Conservation (phyloP, 2,888 invertebrate species). For the Aleiodes alternator region DNA sequence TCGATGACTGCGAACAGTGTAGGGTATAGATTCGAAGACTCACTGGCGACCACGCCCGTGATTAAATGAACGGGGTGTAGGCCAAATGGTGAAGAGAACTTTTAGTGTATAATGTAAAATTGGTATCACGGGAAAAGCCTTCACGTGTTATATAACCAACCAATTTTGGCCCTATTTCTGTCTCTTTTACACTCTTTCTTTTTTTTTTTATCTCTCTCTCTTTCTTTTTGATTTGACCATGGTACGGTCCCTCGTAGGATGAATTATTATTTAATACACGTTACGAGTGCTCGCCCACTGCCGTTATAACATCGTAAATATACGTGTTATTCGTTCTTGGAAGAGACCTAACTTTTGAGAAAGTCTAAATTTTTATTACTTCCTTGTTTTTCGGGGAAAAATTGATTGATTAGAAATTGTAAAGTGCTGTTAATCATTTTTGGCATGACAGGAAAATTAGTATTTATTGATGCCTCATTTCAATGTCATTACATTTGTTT, state of each 20-base stretch:
- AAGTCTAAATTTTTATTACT: background rate
- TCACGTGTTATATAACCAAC: slow-evolving; percentile 52
- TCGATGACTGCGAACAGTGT: slow-evolving; percentile 20
- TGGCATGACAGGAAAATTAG: too few relatives aligned
- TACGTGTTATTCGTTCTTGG: slow-evolving; percentile 57
- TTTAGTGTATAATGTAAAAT: slow-evolving; percentile 22
- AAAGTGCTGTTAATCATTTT: too few relatives aligned
- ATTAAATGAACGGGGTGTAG: slow-evolving; percentile 49
- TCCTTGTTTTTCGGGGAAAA: slow-evolving; percentile 10
- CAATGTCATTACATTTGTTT: too few relatives aligned
- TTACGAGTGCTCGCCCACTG: slow-evolving; percentile 49
- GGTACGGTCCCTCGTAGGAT: slow-evolving; percentile 45
- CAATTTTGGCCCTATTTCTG: slow-evolving; percentile 47
- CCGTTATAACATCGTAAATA: slow-evolving; percentile 59
- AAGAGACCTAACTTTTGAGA: slow-evolving; percentile 43
- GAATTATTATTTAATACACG: slow-evolving; percentile 62
- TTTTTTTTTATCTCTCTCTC: too few relatives aligned
- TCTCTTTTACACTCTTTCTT: slow-evolving; percentile 19
- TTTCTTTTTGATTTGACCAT: slow-evolving; percentile 28
- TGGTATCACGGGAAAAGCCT: slow-evolving; percentile 37
- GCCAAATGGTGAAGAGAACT: background rate
- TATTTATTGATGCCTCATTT: too few relatives aligned
- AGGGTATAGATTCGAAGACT: background rate
- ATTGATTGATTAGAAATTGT: too few relatives aligned
- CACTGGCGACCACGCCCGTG: slow-evolving; percentile 53